Base-by-base conservation (phyloP, 1,140 invertebrate species). In the Apis laboriosa region DNA sequence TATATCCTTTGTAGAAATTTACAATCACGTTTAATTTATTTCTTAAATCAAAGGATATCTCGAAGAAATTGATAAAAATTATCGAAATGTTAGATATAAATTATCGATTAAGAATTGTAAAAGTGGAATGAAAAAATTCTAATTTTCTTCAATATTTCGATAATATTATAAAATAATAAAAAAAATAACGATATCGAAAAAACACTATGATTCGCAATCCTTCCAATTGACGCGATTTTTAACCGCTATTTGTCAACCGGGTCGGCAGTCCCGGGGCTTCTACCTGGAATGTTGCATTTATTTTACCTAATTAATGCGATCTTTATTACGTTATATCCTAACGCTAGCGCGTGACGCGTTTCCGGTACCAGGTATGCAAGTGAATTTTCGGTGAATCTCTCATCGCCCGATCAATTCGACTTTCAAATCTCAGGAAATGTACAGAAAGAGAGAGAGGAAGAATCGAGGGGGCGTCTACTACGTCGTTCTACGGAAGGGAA, bases 241-340 rank as follows among this genome's bases (percentile, higher is more conserved):
- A 5, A 9, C 60, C 34, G 58, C 55, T 55, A 12, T 64, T 77
- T 77, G 66, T 56, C 53, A 76, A 70, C 78, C 77, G 81, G 34
- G 83, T 89, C 89, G 90, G 90, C 92, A 92, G 89, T 91, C 87
- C 84, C 84, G 90, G 34, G 34, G 88, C 24, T 61, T 15, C 51
- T 90, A 78, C 90, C 61, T 92, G 91, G 91, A 92, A 92, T 92
- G 92, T 92, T 87, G 88, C 90, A 89, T 87, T 91, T 85, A 88
- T 74, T 84, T 88, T 83, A 86, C 77, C 79, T 88, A 88, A 88
- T 88, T 88, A 88, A 88, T 80, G 84, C 84, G 87, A 85, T 82
- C 80, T 68, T 74, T 55, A 82, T 66, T 71, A 77, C 67, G 68
- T 82, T 83, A 85, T 43, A 83, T 60, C 67, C 64, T 83, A 85